Evolutionary conservation across 2,797 vertebrate genomes (phyloP).

Genomic region (Centroberyx gerrardi): DNA sequence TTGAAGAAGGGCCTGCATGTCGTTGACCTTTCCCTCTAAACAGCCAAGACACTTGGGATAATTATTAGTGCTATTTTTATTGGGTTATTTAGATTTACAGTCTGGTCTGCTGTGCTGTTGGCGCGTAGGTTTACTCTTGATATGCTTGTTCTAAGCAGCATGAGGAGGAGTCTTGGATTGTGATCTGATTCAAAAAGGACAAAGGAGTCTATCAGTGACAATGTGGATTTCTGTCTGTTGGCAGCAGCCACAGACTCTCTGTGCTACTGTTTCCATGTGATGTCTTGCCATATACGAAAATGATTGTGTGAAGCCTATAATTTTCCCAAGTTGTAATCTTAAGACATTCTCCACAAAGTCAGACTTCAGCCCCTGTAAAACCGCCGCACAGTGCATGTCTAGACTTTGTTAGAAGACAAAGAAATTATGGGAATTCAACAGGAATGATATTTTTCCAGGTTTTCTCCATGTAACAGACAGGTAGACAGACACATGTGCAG

Average conservation of each 20-base stretch:
- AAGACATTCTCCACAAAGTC: conserved; percentile 59
- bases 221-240: conserved; percentile 59
- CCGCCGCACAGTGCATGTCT: conserved; percentile 38
- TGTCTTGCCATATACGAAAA: conserved; percentile 60
- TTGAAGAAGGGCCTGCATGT: conserved; percentile 25
- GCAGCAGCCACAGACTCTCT: conserved; percentile 43
- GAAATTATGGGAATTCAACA: conserved; percentile 41
- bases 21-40: conserved; percentile 52
- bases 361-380: conserved; percentile 56
- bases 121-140: neutral
- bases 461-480: conserved; percentile 2
- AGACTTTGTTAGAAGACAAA: conserved; percentile 60
- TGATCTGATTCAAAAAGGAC: conserved; percentile 30
- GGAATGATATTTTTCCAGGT: conserved; percentile 39
- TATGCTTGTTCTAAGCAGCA: conserved; percentile 13
- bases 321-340: conserved; percentile 69
- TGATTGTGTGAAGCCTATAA: conserved; percentile 66
- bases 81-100: conserved; percentile 18
- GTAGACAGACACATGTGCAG: conserved; percentile 18
- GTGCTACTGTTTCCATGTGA: conserved; percentile 43
- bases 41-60: conserved; percentile 27
- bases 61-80: conserved; percentile 35
- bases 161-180: conserved; percentile 17
- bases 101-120: neutral
- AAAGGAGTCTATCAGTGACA: conserved; percentile 39